Evolutionary conservation across 92 coral and sea anemone species (phyloP).

Genomic region (Meandrina meandrites): DNA sequence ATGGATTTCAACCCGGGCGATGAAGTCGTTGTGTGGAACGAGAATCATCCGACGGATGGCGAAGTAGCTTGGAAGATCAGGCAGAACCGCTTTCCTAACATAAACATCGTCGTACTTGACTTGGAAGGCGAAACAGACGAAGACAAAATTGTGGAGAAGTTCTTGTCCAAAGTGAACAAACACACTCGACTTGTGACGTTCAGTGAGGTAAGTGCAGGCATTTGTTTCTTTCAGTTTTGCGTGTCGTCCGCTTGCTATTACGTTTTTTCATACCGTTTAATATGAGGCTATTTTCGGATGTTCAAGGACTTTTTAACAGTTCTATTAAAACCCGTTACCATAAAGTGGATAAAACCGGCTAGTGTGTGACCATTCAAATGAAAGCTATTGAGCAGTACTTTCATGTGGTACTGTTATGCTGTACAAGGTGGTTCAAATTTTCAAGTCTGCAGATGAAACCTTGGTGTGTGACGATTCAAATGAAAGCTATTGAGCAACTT

Average conservation of each 20-base stretch:
- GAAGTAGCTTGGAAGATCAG: conserved; percentile 58
- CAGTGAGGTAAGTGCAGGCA: conserved; percentile 33
- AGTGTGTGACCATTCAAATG: background rate
- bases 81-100: conserved; percentile 44
- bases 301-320: background rate
- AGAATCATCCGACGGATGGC: conserved; percentile 63
- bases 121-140: conserved; percentile 38
- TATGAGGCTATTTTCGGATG: too few relatives aligned
- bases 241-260: background rate
- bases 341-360: background rate
- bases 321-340: too few relatives aligned
- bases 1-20: conserved; percentile 39
- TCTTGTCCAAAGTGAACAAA: conserved; percentile 33
- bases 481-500: too few relatives aligned
- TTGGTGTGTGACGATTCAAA: too few relatives aligned
- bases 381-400: background rate
- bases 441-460: too few relatives aligned
- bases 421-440: too few relatives aligned
- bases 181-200: conserved; percentile 61
- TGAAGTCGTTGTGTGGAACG: conserved; percentile 68
- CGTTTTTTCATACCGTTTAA: background rate
- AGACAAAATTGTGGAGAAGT: conserved; percentile 45
- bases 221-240: background rate
- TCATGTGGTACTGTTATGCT: too few relatives aligned
- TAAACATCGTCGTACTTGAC: conserved; percentile 42